Conservation (phyloP, 2,113 vertebrate species). For the Epinephelus cyanopodus region DNA sequence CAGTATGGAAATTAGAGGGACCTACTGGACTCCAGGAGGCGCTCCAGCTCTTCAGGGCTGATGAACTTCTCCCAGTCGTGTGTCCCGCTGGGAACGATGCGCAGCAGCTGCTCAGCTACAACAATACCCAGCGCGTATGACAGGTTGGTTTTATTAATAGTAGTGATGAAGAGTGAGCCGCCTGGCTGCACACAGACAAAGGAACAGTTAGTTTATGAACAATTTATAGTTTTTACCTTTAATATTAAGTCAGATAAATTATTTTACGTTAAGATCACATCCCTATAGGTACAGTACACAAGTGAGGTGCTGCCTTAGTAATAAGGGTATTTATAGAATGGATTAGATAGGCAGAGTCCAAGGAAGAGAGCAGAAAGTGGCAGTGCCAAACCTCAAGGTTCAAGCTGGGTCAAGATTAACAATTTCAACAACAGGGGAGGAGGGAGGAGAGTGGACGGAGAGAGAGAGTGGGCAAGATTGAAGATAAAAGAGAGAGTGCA, state of each 20-base stretch:
- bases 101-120: conserved; percentile 89
- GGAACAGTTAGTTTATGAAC: neutral
- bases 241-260: neutral
- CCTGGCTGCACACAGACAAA: conserved; percentile 81
- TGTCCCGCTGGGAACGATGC: conserved; percentile 93
- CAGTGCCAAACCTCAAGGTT: conserved; percentile 23
- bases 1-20: conserved; percentile 35
- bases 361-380: neutral
- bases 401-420: conserved; percentile 5
- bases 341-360: conserved; percentile 34
- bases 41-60: conserved; percentile 90
- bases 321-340: conserved; percentile 34
- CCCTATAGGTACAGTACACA: neutral
- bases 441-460: neutral
- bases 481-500: conserved; percentile 13
- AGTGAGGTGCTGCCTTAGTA: neutral
- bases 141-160: conserved; percentile 93
- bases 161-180: conserved; percentile 96
- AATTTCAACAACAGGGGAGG: neutral
- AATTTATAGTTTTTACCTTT: neutral
- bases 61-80: conserved; percentile 98
- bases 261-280: neutral
- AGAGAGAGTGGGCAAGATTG: neutral
- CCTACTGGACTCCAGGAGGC: conserved; percentile 92
- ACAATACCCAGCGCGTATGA: conserved; percentile 93